Evolutionary conservation across 2,888 invertebrate genomes (phyloP).

Genomic region (Pocota personata): DNA sequence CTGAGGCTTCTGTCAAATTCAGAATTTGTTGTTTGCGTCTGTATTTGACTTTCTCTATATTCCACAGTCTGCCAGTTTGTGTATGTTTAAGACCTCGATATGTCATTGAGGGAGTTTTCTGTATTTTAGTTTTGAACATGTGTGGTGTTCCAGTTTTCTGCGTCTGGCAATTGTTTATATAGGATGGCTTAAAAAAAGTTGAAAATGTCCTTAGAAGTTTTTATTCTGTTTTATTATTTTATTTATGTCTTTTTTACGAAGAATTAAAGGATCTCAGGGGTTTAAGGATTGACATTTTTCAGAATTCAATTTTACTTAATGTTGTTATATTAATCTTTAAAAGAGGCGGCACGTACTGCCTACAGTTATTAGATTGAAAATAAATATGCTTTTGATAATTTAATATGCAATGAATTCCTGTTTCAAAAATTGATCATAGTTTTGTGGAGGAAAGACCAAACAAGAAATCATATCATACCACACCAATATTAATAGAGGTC

Average conservation of each 20-base stretch:
- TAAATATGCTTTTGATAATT: too few species aligned
- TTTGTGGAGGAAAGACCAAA: too few species aligned
- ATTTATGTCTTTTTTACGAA: background rate
- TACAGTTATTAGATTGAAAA: too few species aligned
- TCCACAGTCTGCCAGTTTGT: background rate
- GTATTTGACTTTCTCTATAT: background rate
- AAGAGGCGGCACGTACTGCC: too few species aligned
- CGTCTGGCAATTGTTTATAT: constrained; percentile 34
- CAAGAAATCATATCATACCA: too few species aligned
- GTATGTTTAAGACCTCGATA: constrained; percentile 13
- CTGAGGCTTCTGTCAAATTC: constrained; percentile 28
- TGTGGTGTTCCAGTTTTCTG: constrained; percentile 26
- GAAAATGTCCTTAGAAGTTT: background rate
- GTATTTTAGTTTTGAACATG: background rate
- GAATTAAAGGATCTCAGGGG: background rate
- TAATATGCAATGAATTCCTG: too few species aligned
- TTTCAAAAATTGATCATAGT: too few species aligned
- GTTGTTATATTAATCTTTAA: too few species aligned
- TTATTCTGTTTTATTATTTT: background rate
- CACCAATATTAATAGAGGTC: too few species aligned
- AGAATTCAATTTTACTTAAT: background rate
- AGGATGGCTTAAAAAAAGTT: background rate
- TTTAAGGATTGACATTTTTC: background rate
- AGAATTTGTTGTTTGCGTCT: background rate
- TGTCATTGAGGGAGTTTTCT: background rate